These are phyloP conservation scores for Drosophila lini DNA, from an alignment of 1,140 invertebrate genomes.

Conservation along the genomic window DNA sequence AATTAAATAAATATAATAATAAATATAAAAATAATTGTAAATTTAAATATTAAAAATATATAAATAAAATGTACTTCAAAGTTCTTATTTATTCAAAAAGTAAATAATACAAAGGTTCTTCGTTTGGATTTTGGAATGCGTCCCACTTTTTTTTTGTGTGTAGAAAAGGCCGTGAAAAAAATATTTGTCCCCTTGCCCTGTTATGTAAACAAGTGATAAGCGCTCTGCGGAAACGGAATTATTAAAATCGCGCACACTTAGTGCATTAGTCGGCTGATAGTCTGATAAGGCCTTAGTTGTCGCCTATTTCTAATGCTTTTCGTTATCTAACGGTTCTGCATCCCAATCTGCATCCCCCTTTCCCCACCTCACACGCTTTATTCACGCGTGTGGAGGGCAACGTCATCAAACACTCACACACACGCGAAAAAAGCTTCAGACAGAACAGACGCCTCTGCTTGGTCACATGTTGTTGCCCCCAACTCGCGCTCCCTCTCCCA, in stretches of 20 bases:
- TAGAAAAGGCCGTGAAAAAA: constrained; percentile 6
- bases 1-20: too few relatives aligned
- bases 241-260: constrained; percentile 12
- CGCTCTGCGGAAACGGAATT: constrained; percentile 36
- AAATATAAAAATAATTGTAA: neutral
- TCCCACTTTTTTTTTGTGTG: neutral
- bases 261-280: constrained; percentile 37
- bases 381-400: constrained; percentile 30
- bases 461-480: constrained; percentile 68
- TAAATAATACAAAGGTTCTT: too few relatives aligned
- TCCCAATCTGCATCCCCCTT: constrained; percentile 5
- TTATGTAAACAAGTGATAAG: constrained; percentile 70
- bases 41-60: too few relatives aligned
- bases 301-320: neutral
- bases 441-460: constrained; percentile 17
- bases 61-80: too few relatives aligned
- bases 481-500: constrained; percentile 2
- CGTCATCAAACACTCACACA: constrained; percentile 55
- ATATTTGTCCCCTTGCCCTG: constrained; percentile 41
- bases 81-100: too few relatives aligned
- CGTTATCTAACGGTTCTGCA: constrained; percentile 63
- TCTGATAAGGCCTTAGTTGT: constrained; percentile 12
- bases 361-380: constrained; percentile 25
- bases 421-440: constrained; percentile 31
- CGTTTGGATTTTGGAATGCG: too few relatives aligned